Evolutionary conservation across 2,797 vertebrate genomes (phyloP).

Genomic region (Taeniopygia guttata): DNA sequence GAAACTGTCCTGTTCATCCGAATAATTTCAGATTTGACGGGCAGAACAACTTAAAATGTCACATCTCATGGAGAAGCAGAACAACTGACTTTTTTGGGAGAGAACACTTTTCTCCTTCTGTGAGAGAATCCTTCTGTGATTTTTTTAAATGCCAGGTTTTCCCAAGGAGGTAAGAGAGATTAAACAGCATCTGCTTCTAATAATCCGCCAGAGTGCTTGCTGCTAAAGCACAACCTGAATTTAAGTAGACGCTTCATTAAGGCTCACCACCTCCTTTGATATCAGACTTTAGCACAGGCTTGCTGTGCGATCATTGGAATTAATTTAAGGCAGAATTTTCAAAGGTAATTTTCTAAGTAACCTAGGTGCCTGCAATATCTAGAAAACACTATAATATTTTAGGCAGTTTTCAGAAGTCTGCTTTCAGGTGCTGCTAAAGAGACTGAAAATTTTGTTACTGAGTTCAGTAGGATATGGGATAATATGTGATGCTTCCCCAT

Average conservation of each 20-base stretch:
- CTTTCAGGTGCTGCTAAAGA: background rate
- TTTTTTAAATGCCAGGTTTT: conserved; percentile 26
- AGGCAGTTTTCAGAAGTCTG: background rate
- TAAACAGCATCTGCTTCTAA: background rate
- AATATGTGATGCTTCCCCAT: background rate
- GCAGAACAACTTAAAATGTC: background rate
- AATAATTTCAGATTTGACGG: background rate
- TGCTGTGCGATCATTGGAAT: background rate
- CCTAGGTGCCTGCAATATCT: background rate
- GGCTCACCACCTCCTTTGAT: conserved; percentile 13
- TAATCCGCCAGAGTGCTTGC: background rate
- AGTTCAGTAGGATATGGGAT: background rate
- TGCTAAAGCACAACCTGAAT: conserved; percentile 17
- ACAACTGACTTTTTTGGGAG: background rate
- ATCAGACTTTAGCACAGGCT: background rate
- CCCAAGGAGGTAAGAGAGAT: background rate
- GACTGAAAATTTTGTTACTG: background rate
- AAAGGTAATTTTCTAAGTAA: background rate
- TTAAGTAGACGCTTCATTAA: conserved; percentile 38
- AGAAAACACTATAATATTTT: background rate
- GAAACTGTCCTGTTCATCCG: background rate
- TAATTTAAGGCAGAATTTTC: conserved; percentile 16
- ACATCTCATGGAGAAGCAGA: background rate
- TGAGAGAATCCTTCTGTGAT: background rate
- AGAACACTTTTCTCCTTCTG: background rate